Evolutionary conservation across 2,113 vertebrate species (phyloP).

Genomic region (Trichomycterus rosablanca): DNA sequence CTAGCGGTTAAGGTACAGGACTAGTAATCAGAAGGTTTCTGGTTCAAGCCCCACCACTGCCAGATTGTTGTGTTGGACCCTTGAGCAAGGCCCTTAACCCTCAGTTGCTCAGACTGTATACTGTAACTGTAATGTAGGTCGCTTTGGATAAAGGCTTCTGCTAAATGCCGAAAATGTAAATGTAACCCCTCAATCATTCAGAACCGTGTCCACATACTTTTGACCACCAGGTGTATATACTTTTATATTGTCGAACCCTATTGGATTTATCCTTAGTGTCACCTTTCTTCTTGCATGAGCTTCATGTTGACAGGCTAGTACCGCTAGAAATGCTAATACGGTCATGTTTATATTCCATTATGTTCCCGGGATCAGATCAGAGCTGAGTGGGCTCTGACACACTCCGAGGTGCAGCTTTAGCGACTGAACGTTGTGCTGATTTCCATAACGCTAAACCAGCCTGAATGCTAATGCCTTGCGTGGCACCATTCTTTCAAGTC

Average conservation of each 20-base stretch:
- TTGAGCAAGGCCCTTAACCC: no score
- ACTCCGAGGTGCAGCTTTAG: slow-evolving; percentile 7
- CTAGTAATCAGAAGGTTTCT: no score
- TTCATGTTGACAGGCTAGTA: background rate
- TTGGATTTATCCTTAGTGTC: background rate
- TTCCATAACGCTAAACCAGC: slow-evolving; percentile 25
- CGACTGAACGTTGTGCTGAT: slow-evolving; percentile 23
- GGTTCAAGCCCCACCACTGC: no score
- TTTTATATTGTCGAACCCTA: background rate
- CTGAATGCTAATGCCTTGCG: slow-evolving; percentile 29
- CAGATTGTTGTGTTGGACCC: no score
- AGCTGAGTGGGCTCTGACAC: slow-evolving; percentile 14
- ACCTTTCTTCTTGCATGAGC: background rate
- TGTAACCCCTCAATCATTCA: no score
- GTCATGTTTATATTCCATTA: slow-evolving; percentile 19
- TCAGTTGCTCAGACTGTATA: no score
- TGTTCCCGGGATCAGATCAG: slow-evolving; percentile 2
- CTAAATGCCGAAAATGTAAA: no score
- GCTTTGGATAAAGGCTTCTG: no score
- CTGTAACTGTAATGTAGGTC: no score
- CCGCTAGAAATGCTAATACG: slow-evolving; percentile 5
- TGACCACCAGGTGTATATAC: no score
- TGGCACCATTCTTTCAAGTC: slow-evolving; percentile 23
- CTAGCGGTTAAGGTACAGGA: no score
- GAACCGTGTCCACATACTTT: no score